phyloP scores from a whole-genome alignment of 2,113 vertebrate species.

The Paramormyrops kingsleyae region DNA sequence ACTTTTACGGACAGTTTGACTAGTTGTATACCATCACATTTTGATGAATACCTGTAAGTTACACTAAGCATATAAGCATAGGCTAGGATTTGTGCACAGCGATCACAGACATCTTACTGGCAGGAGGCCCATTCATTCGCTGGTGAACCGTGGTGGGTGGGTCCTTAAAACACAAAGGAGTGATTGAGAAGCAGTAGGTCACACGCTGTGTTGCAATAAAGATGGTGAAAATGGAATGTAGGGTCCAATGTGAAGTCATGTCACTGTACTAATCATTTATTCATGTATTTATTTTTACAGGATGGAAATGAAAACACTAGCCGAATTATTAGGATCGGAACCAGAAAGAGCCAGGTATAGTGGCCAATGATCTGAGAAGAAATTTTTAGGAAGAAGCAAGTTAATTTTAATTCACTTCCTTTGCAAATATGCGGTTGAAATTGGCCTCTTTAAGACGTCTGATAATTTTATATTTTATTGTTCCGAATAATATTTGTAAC shows the following conservation, averaged over 20 bases:
- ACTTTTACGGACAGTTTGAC: background rate
- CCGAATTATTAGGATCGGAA: slow-evolving; percentile 75
- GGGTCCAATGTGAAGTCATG: background rate
- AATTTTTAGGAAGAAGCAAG: background rate
- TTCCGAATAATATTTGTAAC: background rate
- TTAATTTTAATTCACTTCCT: background rate
- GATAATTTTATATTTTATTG: background rate
- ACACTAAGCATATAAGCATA: background rate
- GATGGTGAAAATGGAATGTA: background rate
- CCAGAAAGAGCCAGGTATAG: slow-evolving; percentile 82
- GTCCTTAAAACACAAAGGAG: background rate
- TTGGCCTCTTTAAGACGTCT: background rate
- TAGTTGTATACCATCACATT: background rate
- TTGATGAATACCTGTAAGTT: background rate
- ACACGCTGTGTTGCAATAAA: background rate
- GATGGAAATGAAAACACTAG: slow-evolving; percentile 53
- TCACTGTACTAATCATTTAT: background rate
- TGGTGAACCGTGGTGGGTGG: background rate
- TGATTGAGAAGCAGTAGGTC: background rate
- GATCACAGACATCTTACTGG: background rate
- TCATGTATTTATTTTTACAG: slow-evolving; percentile 41
- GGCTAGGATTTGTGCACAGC: background rate
- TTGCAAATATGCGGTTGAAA: background rate
- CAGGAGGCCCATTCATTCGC: background rate
- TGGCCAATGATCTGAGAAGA: background rate